Evolutionary conservation across 2,797 vertebrate species (phyloP), one percentile per base, ranked within the genome.

Genomic region (Avahi laniger): DNA sequence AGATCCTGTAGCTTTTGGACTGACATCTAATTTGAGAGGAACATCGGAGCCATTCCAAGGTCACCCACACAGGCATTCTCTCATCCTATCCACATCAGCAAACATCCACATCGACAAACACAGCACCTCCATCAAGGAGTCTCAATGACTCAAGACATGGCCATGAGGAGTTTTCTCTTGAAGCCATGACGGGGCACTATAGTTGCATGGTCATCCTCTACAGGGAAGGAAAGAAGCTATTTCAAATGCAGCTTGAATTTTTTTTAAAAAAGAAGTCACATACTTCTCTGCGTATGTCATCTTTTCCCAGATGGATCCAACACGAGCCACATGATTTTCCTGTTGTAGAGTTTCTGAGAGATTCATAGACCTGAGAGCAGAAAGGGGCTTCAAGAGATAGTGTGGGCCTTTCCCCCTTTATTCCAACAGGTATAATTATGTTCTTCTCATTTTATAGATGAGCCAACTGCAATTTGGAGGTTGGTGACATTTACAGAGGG

Each of bases 231-330:
- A 89, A 95, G 81, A 82, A 75, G 17, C 57, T 35, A 61, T 92
- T 96, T 88, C 88, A 94, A 95, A 93, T 72, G 69, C 78, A 91
- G 81, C 84, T 84, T 85, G 80, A 95, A 88, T 15, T 41, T 72
- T n/a, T 57, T 41, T 72, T 20, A 0, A 63, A 54, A 70, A 85
- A 86, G 73, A 92, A 91, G n/a, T 69, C 91, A 91, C 95, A 96
- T 97, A 85, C 50, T 92, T 98, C 78, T 96, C 84, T 48, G 72
- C 18, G 50, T 90, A 59, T 88, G 93, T 97, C 95, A 92, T 95
- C 87, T 94, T 93, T 92, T 65, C 96, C 96, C 92, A 96, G 92
- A 94, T 95, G 96, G 85, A 46, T 52, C 86, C 92, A 41, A 79
- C 94, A 41, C 2, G 48, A 94, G 67, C 76, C 84, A 46, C 79